These are phyloP conservation scores for Beris chalybata DNA, from an alignment of 2,888 invertebrate genomes.

Conservation along the genomic window DNA sequence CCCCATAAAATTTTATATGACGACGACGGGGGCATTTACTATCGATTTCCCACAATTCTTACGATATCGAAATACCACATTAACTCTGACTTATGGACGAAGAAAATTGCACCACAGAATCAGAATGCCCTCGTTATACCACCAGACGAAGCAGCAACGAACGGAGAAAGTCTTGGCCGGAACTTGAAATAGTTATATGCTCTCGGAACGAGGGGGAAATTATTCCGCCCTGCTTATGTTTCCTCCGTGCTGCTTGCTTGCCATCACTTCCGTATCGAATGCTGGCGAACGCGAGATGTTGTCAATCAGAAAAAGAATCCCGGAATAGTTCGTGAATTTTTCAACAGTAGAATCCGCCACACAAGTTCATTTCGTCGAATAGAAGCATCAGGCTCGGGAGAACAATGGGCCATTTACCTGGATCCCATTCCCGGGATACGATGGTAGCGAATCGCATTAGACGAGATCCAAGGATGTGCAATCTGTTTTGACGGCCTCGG, in stretches of 20 bases:
- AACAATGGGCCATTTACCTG: constrained; percentile 2
- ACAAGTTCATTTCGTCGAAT: constrained; percentile 1
- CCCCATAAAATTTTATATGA: constrained; percentile 48
- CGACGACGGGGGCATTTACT: constrained; percentile 45
- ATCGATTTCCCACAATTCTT: constrained; percentile 47
- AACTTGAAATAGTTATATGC: constrained; percentile 17
- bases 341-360: constrained; percentile 8
- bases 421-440: neutral
- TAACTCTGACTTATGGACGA: constrained; percentile 45
- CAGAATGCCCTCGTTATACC: constrained; percentile 37
- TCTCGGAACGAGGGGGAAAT: neutral
- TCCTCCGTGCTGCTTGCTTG: no score
- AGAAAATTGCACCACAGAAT: constrained; percentile 37
- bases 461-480: constrained; percentile 32
- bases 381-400: neutral
- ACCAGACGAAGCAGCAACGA: constrained; percentile 1
- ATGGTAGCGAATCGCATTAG: neutral
- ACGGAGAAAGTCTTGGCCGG: constrained; percentile 1
- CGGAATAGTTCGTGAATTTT: constrained; percentile 26
- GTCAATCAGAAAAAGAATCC: constrained; percentile 25
- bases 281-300: constrained; percentile 1
- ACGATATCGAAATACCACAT: constrained; percentile 41
- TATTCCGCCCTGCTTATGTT: neutral
- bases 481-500: constrained; percentile 42
- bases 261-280: no score